These are phyloP conservation scores for Falco concolor DNA, from an alignment of 2,797 vertebrate species.

Conservation along the genomic window DNA sequence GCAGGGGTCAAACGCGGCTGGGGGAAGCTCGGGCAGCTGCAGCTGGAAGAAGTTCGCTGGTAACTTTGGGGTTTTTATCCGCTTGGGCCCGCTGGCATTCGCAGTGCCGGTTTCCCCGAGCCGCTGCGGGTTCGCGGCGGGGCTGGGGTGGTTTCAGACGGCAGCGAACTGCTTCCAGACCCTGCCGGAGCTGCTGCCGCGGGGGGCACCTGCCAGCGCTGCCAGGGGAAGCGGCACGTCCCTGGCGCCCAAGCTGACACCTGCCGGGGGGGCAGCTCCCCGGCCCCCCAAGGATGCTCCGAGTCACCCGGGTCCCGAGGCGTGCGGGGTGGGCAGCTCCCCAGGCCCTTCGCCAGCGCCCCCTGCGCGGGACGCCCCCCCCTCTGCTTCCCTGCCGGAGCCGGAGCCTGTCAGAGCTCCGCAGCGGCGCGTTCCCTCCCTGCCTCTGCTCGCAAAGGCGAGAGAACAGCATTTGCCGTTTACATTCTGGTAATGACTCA, in stretches of 20 bases:
- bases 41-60: neutral
- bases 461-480: neutral
- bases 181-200: neutral
- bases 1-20: accelerated
- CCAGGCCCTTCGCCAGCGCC: accelerated
- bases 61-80: neutral
- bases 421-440: accelerated
- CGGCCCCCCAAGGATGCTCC: too few species aligned
- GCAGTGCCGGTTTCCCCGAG: neutral
- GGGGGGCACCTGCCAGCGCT: accelerated
- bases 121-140: accelerated
- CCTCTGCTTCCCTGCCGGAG: neutral
- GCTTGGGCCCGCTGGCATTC: accelerated
- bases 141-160: neutral
- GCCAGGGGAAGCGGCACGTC: too few species aligned
- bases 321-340: too few species aligned
- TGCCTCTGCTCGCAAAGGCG: neutral
- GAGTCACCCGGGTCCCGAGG: accelerated
- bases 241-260: neutral
- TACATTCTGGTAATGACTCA: conserved; percentile 34
- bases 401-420: neutral
- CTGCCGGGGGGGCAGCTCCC: too few species aligned
- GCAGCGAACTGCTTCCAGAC: neutral
- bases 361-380: accelerated
- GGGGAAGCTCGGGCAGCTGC: neutral